Evolutionary conservation across 2,888 invertebrate genomes (phyloP), one percentile per base, ranked within the genome.

Genomic region (Papilio gigon): DNA sequence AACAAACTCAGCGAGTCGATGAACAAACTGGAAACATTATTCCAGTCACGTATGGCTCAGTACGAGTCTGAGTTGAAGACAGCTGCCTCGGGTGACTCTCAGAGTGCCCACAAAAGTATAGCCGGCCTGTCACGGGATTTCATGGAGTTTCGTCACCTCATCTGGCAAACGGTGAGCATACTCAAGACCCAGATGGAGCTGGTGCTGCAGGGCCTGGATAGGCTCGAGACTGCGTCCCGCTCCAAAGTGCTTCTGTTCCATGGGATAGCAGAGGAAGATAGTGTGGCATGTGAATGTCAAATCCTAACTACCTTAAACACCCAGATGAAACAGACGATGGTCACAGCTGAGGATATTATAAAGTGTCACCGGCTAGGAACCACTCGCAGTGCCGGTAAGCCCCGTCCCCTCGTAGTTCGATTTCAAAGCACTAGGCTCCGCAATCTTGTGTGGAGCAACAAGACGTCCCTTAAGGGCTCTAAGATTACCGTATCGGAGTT

Each of bases 261-360:
- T 47, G 47, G 47, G 22, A 47, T 47, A 47, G 12, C 47, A 47
- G 47, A 47, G 11, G 47, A 47, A 22, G 47, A 47, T 22, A 47
- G 22, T 22, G 47, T 22, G 22, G 12, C 20, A 11, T 11, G 22
- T 22, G 20, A 47, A 22, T 11, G 22, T 11, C 47, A 9, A 4
- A 22, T 47, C 22, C 4, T 47, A 47, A 11, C 9, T 47, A 47
- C 20, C 6, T 2, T 47, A 4, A 47, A 47, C 22, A 47, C 20
- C 20, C 22, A 47, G 0, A 44, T 44, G 44, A 44, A 44, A 44
- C 20, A 20, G 9, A 2, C 17, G 44, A 9, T 8, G 17, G 20
- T 44, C 44, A 8, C 44, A 20, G 8, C 17, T 5, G 44, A 44
- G 8, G 44, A 44, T 4, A 44, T 44, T 6, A 20, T 44, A 20